Percentiles rank a stretch among this genome's conserved stretches.
phyloP scores from a whole-genome alignment of 2,888 invertebrate species.

The Eurois occulta region DNA sequence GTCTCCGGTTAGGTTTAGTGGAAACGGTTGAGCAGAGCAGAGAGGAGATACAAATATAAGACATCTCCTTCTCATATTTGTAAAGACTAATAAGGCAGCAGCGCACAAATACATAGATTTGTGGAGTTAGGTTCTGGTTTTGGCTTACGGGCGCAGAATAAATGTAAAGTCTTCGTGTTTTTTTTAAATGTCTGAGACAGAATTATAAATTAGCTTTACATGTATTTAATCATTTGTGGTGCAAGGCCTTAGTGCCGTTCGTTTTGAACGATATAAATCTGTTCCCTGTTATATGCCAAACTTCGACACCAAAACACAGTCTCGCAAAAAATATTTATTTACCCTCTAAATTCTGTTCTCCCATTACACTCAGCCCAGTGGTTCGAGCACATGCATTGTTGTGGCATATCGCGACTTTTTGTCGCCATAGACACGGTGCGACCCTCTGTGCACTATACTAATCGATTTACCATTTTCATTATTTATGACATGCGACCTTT shows the following conservation, averaged over 20 bases:
- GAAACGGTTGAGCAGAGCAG: no score
- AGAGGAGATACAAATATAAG: no score
- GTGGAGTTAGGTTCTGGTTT: no score
- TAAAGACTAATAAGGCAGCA: no score
- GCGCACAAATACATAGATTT: no score
- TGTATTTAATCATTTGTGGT: background rate
- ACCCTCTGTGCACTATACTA: slow-evolving; percentile 64
- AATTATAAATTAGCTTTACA: background rate
- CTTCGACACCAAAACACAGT: background rate
- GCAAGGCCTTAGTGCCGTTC: background rate
- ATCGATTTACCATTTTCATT: slow-evolving; percentile 70
- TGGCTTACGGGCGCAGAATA: no score
- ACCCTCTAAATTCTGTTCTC: slow-evolving; percentile 45
- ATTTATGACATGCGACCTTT: slow-evolving; percentile 59
- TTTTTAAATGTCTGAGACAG: background rate
- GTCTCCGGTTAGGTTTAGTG: no score
- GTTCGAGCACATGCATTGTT: slow-evolving; percentile 64
- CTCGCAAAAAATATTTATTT: slow-evolving; percentile 38
- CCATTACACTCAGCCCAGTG: slow-evolving; percentile 63
- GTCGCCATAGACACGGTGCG: slow-evolving; percentile 64
- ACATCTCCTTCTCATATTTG: no score
- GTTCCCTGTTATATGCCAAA: background rate
- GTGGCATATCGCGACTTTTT: slow-evolving; percentile 63
- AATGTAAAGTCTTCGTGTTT: background rate
- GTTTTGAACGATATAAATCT: background rate